phyloP scores from a whole-genome alignment of 2,888 invertebrate genomes.

The Synanthedon myopaeformis region DNA sequence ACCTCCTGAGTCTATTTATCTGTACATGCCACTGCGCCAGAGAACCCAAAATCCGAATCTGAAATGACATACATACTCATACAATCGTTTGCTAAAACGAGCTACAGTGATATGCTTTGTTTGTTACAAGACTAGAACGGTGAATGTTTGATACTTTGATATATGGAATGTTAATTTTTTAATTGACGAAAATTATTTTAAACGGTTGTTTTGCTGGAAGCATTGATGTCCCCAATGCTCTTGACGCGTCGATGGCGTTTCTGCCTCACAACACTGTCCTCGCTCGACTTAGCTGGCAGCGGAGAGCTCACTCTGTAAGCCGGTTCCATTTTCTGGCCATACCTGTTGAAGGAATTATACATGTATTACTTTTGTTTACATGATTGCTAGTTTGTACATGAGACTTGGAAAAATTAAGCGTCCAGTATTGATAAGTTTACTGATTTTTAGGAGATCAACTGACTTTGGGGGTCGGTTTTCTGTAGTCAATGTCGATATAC shows the following conservation, averaged over 20 bases:
- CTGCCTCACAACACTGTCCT: constrained; percentile 54
- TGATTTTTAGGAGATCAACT: too few species aligned
- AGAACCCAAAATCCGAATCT: too few species aligned
- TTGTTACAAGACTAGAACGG: constrained; percentile 3
- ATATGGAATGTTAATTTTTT: background rate
- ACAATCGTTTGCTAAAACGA: too few species aligned
- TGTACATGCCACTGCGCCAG: too few species aligned
- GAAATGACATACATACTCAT: too few species aligned
- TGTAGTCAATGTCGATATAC: too few species aligned
- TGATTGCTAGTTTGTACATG: too few species aligned
- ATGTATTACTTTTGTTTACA: too few species aligned
- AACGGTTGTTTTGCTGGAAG: constrained; percentile 57
- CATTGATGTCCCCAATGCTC: constrained; percentile 82
- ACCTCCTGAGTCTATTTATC: too few species aligned
- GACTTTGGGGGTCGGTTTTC: too few species aligned
- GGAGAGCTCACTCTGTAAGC: constrained; percentile 64
- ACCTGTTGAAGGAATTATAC: constrained; percentile 21
- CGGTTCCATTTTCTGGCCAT: constrained; percentile 54
- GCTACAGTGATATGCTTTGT: constrained; percentile 2
- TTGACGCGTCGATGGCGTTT: constrained; percentile 76
- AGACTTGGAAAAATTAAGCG: too few species aligned
- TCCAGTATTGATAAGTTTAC: too few species aligned
- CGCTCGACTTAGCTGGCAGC: constrained; percentile 54
- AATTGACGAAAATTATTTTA: constrained; percentile 15
- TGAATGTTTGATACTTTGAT: background rate